These are phyloP conservation scores for Hucho hucho DNA, from an alignment of 2,113 vertebrate species.

Conservation along the genomic window DNA sequence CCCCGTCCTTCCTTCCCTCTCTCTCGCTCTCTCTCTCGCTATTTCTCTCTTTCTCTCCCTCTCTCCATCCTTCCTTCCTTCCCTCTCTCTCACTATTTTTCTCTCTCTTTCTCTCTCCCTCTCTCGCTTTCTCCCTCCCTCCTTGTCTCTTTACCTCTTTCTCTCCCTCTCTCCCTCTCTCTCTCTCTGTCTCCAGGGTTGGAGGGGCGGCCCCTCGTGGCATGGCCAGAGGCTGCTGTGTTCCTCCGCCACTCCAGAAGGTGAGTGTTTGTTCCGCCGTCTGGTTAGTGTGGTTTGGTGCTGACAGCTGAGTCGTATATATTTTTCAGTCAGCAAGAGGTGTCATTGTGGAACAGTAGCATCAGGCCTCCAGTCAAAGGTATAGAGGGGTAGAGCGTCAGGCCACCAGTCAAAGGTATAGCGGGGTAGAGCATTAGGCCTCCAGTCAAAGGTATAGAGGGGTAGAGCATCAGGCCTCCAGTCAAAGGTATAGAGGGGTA, in stretches of 20 bases:
- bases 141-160: rapidly evolving
- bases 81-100: conserved; percentile 19
- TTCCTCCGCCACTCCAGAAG: conserved; percentile 86
- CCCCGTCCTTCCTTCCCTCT: background rate
- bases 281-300: background rate
- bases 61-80: background rate
- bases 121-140: conserved; percentile 21
- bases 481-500: no score
- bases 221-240: conserved; percentile 84
- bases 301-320: no score
- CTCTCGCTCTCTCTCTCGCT: background rate
- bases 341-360: no score
- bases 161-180: background rate
- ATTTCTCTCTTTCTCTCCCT: conserved; percentile 1
- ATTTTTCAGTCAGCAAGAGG: no score
- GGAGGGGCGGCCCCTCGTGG: conserved; percentile 86
- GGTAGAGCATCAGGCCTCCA: no score
- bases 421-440: no score
- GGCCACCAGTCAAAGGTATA: no score
- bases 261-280: conserved; percentile 71
- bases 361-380: no score
- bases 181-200: conserved; percentile 49
- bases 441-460: no score
- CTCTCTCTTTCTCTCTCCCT: conserved; percentile 1
- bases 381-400: background rate